Conservation (phyloP, 2,888 invertebrate genomes). For the Ferrisia virgata region DNA sequence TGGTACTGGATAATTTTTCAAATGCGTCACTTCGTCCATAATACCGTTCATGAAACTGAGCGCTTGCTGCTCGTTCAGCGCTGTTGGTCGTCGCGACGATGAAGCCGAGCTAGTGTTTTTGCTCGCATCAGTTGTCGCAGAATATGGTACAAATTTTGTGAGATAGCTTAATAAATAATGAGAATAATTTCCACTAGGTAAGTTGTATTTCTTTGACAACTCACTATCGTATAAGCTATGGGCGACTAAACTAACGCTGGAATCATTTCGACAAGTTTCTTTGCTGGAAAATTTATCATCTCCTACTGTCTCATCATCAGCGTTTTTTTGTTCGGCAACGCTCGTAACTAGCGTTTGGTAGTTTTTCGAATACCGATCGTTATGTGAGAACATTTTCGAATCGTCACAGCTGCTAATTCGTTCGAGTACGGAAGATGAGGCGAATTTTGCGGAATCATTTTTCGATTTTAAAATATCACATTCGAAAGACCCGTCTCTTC, state of each 20-base stretch:
- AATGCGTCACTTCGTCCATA: slow-evolving; percentile 98
- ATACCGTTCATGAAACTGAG: slow-evolving; percentile 93
- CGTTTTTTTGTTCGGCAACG: neutral
- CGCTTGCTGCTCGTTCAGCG: slow-evolving; percentile 59
- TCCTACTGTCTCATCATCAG: neutral
- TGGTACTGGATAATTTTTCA: slow-evolving; percentile 85
- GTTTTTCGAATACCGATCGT: too few species aligned
- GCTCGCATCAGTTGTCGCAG: neutral
- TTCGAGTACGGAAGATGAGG: too few species aligned
- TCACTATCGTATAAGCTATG: neutral
- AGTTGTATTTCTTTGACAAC: neutral
- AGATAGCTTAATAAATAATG: neutral
- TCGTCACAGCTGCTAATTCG: too few species aligned
- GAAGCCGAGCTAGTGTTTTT: too few species aligned
- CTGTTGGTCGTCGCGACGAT: too few species aligned
- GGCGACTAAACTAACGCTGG: neutral
- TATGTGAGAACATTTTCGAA: too few species aligned
- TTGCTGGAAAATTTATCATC: too few species aligned
- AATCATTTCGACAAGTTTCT: too few species aligned
- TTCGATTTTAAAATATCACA: neutral
- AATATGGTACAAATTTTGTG: neutral
- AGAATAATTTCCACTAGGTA: neutral
- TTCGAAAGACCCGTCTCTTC: neutral
- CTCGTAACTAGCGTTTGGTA: neutral
- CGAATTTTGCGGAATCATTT: neutral